phyloP scores from a whole-genome alignment of 92 coral and sea anemone genomes.

The Umimayanthus kanabou region DNA sequence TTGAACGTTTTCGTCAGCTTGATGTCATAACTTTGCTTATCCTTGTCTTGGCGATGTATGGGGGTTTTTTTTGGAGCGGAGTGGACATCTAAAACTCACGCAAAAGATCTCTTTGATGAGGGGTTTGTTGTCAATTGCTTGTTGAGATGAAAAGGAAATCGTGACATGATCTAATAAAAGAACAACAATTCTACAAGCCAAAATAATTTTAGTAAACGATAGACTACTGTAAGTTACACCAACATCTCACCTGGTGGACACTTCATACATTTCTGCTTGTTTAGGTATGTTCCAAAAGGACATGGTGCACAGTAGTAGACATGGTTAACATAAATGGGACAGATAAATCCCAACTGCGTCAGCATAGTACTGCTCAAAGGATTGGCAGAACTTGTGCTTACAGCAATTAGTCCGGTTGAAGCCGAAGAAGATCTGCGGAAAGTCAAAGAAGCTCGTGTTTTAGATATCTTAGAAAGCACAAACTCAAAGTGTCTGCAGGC shows the following conservation, averaged over 20 bases:
- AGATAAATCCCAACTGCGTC: not conserved
- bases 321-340: not conserved
- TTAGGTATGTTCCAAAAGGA: not conserved
- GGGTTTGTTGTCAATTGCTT: too few relatives aligned
- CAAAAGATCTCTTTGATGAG: too few relatives aligned
- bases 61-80: too few relatives aligned
- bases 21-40: too few relatives aligned
- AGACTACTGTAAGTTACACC: too few relatives aligned
- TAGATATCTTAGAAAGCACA: not conserved
- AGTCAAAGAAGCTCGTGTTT: not conserved
- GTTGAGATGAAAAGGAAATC: too few relatives aligned
- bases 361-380: not conserved
- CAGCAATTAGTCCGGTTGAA: not conserved
- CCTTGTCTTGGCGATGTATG: too few relatives aligned
- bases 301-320: not conserved
- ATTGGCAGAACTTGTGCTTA: not conserved
- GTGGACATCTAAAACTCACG: too few relatives aligned
- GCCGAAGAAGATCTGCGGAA: not conserved
- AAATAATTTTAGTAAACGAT: too few relatives aligned
- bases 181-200: too few relatives aligned
- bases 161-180: too few relatives aligned
- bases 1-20: too few relatives aligned
- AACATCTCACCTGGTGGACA: not conserved
- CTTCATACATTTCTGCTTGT: not conserved
- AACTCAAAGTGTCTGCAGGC: not conserved